Conservation (phyloP, 2,888 invertebrate species). For the Acanthoscelides obtectus region DNA sequence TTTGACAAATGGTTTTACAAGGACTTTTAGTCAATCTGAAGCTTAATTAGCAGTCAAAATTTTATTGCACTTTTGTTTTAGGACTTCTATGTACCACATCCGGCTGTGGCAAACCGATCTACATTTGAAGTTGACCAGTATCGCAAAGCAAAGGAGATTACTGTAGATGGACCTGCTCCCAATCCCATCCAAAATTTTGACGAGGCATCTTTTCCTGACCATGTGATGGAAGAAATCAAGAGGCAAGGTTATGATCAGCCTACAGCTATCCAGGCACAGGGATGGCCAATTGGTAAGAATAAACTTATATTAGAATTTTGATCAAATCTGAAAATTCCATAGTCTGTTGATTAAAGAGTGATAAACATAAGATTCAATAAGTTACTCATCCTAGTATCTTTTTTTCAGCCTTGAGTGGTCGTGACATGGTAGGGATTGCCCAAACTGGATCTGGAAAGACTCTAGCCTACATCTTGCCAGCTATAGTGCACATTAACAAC, state of each 20-base stretch:
- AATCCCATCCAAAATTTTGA: constrained; percentile 75
- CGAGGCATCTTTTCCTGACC: constrained; percentile 75
- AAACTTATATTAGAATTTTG: neutral
- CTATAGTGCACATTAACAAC: constrained; percentile 81
- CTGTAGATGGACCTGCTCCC: constrained; percentile 70
- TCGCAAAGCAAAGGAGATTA: constrained; percentile 75
- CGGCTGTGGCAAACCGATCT: constrained; percentile 60
- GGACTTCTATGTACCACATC: constrained; percentile 77
- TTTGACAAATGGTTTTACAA: constrained; percentile 81
- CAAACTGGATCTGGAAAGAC: constrained; percentile 81
- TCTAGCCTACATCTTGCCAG: constrained; percentile 73
- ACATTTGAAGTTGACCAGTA: constrained; percentile 68
- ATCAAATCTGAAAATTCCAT: too few relatives aligned
- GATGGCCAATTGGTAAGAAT: constrained; percentile 66
- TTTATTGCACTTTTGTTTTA: constrained; percentile 53
- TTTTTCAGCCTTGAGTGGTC: constrained; percentile 62
- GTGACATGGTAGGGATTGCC: constrained; percentile 84
- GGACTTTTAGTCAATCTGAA: constrained; percentile 76
- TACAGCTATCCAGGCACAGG: constrained; percentile 81
- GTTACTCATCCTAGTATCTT: too few relatives aligned
- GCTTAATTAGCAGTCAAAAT: constrained; percentile 59
- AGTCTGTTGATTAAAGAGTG: neutral
- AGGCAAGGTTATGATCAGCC: constrained; percentile 73
- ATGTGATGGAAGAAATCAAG: constrained; percentile 67
- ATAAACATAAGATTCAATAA: neutral